Base-by-base conservation (phyloP, 2,888 invertebrate genomes). In the Apamea monoglypha region DNA sequence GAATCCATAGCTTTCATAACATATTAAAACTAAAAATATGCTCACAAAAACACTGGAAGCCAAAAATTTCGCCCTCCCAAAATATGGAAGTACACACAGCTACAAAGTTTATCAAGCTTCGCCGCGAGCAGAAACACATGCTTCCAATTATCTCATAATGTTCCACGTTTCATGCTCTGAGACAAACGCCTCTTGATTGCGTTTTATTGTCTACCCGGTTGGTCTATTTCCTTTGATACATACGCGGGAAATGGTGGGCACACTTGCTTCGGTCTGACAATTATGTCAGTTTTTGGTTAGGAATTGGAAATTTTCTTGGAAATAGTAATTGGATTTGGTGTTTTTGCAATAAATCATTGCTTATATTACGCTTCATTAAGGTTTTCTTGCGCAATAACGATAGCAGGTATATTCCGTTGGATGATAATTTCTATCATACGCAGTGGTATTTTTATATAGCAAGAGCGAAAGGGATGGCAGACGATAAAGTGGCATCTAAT, bases 151-250 rank as follows among this genome's bases (percentile, higher is more conserved):
- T 92, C 90, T 88, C 90, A 93, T 94, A 94, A 94, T 93, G 94
- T 93, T 92, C 90, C 80, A 88, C 88, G 89, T 87, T 91, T 90
- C 90, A 91, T 91, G 91, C 90, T 90, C 90, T 91, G 91, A 93
- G 93, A 93, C 93, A 92, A 92, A 90, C 89, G 91, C 87, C 78
- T 90, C 92, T 95, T 96, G 96, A 96, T 96, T 96, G 95, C 89
- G 90, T 95, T 96, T 96, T 96, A 96, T 96, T 96, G 95, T 95
- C 93, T 93, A 91, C 93, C 90, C 92, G 91, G 94, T 93, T 94
- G 94, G 93, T 95, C 94, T 94, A 94, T 91, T 94, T 93, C 91
- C 91, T 91, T 92, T 88, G 79, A 83, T 81, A 85, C 71, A 66
- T 74, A 86, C 80, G 61, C 8, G 16, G 8, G 21, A 36, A 69